Percentiles rank a stretch among this genome's conserved stretches.
Evolutionary conservation across 2,888 invertebrate species (phyloP).

Genomic region (Nephrotoma guestfalica): DNA sequence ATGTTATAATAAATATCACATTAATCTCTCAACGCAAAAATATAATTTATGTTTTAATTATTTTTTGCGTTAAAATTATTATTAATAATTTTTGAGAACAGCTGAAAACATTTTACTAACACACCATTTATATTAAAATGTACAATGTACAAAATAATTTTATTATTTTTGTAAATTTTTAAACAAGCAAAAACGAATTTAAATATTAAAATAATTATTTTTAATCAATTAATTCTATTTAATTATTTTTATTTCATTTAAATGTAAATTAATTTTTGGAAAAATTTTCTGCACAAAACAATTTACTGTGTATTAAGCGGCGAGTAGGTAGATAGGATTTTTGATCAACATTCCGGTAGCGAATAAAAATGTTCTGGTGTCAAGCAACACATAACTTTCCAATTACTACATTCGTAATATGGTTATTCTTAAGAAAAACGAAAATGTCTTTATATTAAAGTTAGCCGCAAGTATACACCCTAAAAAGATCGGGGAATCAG

Average conservation of each 20-base stretch:
- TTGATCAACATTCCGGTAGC: too few relatives aligned
- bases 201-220: neutral
- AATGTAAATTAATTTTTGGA: neutral
- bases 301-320: too few relatives aligned
- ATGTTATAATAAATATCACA: neutral
- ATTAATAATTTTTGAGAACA: neutral
- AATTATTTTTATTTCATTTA: neutral
- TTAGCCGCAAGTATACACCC: too few relatives aligned
- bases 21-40: neutral
- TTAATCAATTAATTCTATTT: neutral
- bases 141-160: neutral
- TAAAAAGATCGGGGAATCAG: too few relatives aligned
- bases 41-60: neutral
- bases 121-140: neutral
- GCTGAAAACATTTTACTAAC: neutral
- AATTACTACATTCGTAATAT: too few relatives aligned
- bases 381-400: too few relatives aligned
- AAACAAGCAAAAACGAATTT: neutral
- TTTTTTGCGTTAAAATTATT: neutral
- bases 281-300: neutral
- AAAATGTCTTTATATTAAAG: too few relatives aligned
- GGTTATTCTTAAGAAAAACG: too few relatives aligned
- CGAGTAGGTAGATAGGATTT: too few relatives aligned
- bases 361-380: too few relatives aligned
- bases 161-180: neutral